Conservation (phyloP, 64 coral and sea anemone species). For the Exaiptasia diaphana region DNA sequence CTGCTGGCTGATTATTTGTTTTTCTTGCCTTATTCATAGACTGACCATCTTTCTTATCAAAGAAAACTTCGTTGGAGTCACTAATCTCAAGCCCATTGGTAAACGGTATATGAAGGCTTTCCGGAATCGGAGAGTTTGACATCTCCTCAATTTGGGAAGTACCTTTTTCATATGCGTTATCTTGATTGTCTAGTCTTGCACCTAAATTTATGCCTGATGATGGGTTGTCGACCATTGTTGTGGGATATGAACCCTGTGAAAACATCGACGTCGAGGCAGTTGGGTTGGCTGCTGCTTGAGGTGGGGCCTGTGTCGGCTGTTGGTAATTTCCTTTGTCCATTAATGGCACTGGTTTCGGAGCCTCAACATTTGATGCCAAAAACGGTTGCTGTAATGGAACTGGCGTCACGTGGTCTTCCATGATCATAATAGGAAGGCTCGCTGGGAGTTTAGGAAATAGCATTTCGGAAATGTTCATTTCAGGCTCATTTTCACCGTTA, state of each 20-base stretch:
- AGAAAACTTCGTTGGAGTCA: too few relatives aligned
- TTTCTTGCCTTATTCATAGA: neutral
- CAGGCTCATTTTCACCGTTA: neutral
- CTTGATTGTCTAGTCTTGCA: too few relatives aligned
- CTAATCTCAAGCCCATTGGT: too few relatives aligned
- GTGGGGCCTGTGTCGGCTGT: neutral
- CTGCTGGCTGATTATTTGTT: too few relatives aligned
- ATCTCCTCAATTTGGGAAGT: too few relatives aligned
- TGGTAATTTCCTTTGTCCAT: conserved; percentile 1
- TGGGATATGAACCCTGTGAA: neutral
- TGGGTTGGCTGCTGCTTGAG: neutral
- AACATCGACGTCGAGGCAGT: neutral
- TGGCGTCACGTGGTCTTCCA: too few relatives aligned
- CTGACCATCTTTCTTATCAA: neutral
- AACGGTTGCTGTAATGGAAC: neutral
- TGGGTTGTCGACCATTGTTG: neutral
- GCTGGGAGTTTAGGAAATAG: neutral
- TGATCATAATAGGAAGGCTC: neutral
- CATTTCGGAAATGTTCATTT: conserved; percentile 15
- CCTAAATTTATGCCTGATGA: neutral
- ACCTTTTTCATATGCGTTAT: too few relatives aligned
- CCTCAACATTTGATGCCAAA: neutral
- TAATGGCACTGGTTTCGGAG: neutral
- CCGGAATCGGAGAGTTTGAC: too few relatives aligned
- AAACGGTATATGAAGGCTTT: too few relatives aligned